phyloP scores from a whole-genome alignment of 2,888 invertebrate species.

The Agelastica alni region DNA sequence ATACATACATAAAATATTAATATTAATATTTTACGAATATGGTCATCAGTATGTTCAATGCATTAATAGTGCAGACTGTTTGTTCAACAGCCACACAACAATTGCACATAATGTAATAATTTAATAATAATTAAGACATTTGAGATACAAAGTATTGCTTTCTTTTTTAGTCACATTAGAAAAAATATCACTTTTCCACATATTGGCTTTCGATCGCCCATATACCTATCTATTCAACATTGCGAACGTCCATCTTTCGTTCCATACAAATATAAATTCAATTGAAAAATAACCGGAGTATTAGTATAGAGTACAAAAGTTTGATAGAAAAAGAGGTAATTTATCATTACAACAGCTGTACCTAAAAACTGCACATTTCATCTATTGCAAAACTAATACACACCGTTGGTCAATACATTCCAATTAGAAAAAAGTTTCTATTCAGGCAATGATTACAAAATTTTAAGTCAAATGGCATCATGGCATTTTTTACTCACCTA shows the following conservation, averaged over 20 bases:
- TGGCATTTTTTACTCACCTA: too few relatives aligned
- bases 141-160: slow-evolving; percentile 78
- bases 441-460: slow-evolving; percentile 9
- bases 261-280: slow-evolving; percentile 35
- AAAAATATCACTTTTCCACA: slow-evolving; percentile 67
- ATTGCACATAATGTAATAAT: slow-evolving; percentile 52
- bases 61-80: slow-evolving; percentile 50
- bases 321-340: slow-evolving; percentile 45
- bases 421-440: slow-evolving; percentile 22
- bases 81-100: slow-evolving; percentile 50
- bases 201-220: slow-evolving; percentile 33
- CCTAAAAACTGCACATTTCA: slow-evolving; percentile 41
- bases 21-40: slow-evolving; percentile 53
- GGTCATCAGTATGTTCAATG: slow-evolving; percentile 46
- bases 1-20: slow-evolving; percentile 57
- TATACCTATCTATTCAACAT: slow-evolving; percentile 29
- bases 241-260: slow-evolving; percentile 34
- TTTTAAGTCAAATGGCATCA: too few relatives aligned
- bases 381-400: slow-evolving; percentile 42
- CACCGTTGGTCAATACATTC: slow-evolving; percentile 2
- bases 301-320: slow-evolving; percentile 15
- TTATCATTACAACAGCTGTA: slow-evolving; percentile 58
- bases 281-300: slow-evolving; percentile 23
- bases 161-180: slow-evolving; percentile 72
- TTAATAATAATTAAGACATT: slow-evolving; percentile 61